Base-by-base conservation (phyloP, 1,140 invertebrate species). In the Drosophila simulans region DNA sequence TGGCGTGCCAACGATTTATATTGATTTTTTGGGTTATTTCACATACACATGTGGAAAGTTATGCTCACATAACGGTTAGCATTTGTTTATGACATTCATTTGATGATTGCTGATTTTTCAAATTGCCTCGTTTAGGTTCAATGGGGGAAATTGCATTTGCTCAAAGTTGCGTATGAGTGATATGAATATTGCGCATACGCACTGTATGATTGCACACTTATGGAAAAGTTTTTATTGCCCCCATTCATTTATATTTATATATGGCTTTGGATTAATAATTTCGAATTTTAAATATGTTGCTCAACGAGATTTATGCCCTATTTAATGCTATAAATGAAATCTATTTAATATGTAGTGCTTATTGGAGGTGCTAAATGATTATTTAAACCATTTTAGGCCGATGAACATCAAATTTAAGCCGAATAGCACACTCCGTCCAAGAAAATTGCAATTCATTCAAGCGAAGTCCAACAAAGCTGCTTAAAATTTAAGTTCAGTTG, bases 11-110 rank as follows among this genome's bases (percentile, higher is more conserved):
- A 48, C 64, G 65, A 70, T 70, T 70, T 70, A 17, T 70, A 70
- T 70, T 57, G 64, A 70, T 70, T 70, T 70, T 70, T 51, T 25
- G 25, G 35, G 25, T 34, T 51, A 70, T 70, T 65, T 65, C 31
- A 31, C 48, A 57, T 46, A 56, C 51, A 69, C 51, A 69, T 70
- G 63, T 48, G 62, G 25, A 68, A 48, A 68, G 62, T 54, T 69
- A 68, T 70, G 66, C 63, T 70, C 66, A 25, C 66, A 69, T 48
- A 68, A 65, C 62, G 64, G 65, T 70, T 45, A 57, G 64, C 68
- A 70, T 57, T 70, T 70, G 51, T 70, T 70, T 56, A 70, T 70
- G 68, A 70, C 68, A 70, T 70, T 70, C 64, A 70, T 70, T 68
- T 49, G 68, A 70, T 70, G 66, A 70, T 70, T 70, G 64, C 66